phyloP scores from a whole-genome alignment of 2,113 vertebrate genomes.

The Semicossyphus pulcher region DNA sequence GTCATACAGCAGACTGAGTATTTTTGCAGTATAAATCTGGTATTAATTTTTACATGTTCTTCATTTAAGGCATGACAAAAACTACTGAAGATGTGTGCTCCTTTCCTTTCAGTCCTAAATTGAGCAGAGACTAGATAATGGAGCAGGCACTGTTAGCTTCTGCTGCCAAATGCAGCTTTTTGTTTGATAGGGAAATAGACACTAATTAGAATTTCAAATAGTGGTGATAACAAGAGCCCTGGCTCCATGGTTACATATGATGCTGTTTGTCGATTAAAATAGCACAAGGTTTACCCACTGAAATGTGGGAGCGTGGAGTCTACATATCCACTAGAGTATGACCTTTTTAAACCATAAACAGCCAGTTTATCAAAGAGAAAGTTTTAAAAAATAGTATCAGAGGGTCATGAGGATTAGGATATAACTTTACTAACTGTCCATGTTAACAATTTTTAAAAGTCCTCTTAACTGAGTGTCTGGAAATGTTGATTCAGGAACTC shows the following conservation, averaged over 20 bases:
- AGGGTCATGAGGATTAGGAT: too few species aligned
- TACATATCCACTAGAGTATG: too few species aligned
- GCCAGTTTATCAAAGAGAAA: too few species aligned
- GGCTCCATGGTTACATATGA: constrained; percentile 31
- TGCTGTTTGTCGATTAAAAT: not conserved
- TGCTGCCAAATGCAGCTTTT: constrained; percentile 14
- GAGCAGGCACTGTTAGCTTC: not conserved
- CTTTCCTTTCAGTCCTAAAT: constrained; percentile 5
- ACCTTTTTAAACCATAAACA: too few species aligned
- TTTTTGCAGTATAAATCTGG: not conserved
- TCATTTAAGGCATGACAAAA: not conserved
- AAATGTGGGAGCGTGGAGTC: too few species aligned
- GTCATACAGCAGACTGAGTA: not conserved
- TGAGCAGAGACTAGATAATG: constrained; percentile 20
- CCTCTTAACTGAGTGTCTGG: too few species aligned
- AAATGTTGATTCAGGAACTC: too few species aligned
- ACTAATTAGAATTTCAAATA: constrained; percentile 63
- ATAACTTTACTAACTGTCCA: too few species aligned
- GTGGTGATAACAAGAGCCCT: not conserved
- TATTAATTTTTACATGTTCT: not conserved
- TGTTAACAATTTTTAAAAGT: too few species aligned
- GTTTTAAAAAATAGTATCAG: too few species aligned
- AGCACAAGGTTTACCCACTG: not conserved
- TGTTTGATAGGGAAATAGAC: constrained; percentile 53
- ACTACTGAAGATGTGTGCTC: not conserved